phyloP scores from a whole-genome alignment of 2,113 vertebrate genomes.

The Tragulus kanchil region DNA sequence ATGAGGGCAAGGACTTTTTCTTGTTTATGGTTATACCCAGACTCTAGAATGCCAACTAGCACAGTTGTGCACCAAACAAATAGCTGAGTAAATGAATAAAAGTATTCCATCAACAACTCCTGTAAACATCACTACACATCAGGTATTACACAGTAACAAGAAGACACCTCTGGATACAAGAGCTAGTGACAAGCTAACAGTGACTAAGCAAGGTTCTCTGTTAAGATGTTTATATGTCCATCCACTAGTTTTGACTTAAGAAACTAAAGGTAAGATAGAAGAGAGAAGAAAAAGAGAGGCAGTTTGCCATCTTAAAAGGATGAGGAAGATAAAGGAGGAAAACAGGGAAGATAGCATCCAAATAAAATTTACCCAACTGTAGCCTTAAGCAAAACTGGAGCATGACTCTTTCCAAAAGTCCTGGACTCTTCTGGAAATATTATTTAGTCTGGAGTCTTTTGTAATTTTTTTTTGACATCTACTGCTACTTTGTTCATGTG shows the following conservation, averaged over 20 bases:
- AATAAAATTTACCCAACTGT: constrained; percentile 30
- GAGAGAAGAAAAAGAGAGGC: not conserved
- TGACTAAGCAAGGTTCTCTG: not conserved
- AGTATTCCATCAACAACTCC: not conserved
- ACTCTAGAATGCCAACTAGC: not conserved
- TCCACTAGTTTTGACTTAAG: not conserved
- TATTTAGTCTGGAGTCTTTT: not conserved
- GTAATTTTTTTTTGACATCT: not conserved
- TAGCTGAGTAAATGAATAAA: not conserved
- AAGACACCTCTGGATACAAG: not conserved
- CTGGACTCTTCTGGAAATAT: not conserved
- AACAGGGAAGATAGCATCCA: not conserved
- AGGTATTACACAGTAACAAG: not conserved
- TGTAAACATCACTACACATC: not conserved
- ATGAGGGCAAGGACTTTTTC: not conserved
- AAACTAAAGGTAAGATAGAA: not conserved
- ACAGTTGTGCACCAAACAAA: not conserved
- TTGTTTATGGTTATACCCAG: not conserved
- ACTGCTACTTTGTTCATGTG: not conserved
- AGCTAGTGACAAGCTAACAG: not conserved
- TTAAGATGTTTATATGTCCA: not conserved
- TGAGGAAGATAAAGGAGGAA: not conserved
- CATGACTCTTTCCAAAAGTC: not conserved
- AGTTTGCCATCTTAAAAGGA: not conserved
- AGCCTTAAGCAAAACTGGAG: not conserved